Evolutionary conservation across 2,113 vertebrate genomes (phyloP).

Genomic region (Pardalotus punctatus): DNA sequence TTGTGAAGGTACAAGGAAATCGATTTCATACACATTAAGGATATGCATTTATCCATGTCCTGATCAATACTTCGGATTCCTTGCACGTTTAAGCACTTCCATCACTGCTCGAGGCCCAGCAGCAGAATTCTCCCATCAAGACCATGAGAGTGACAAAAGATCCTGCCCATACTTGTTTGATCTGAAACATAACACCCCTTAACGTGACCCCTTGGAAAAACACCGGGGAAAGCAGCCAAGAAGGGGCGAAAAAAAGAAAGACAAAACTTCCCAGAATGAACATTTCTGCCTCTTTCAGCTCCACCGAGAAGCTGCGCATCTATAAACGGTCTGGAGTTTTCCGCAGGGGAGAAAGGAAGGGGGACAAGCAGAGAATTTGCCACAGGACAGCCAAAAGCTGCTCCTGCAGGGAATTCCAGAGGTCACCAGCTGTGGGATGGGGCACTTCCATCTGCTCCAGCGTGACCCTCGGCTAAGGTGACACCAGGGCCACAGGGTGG

Average conservation of each 20-base stretch:
- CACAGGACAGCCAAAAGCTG: neutral
- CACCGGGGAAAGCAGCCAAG: slow-evolving; percentile 31
- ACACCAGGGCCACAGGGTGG: neutral
- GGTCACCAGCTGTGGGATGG: neutral
- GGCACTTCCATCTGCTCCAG: neutral
- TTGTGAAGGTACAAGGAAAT: neutral
- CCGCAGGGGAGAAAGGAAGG: neutral
- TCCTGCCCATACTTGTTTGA: neutral
- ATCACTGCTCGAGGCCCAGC: neutral
- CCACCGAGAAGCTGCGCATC: neutral
- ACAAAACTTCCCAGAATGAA: neutral
- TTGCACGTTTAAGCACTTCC: neutral
- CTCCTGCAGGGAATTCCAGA: neutral
- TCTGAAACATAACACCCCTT: neutral
- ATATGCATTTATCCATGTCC: neutral
- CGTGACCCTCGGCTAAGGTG: rapidly evolving
- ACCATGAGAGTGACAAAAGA: neutral
- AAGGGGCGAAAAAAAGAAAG: rapidly evolving
- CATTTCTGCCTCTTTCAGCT: neutral
- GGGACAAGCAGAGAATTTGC: neutral
- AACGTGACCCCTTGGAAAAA: slow-evolving; percentile 50
- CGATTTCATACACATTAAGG: neutral
- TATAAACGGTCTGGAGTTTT: neutral
- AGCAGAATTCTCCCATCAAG: neutral
- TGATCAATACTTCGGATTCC: neutral